Conservation (phyloP, 2,113 vertebrate species). For the Atractosteus spatula region DNA sequence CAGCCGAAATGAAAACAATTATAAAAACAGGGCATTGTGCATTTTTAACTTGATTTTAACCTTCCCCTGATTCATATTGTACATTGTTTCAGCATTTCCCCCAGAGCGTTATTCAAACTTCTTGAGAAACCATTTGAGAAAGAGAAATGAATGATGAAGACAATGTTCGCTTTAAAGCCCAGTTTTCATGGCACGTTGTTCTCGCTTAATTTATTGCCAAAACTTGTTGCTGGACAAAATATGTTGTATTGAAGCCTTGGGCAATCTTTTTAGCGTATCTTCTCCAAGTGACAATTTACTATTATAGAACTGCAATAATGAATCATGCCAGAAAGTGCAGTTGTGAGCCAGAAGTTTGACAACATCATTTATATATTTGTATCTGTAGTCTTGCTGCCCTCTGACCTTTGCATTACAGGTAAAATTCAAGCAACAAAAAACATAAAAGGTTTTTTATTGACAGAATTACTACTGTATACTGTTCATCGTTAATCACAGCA, state of each 20-base stretch:
- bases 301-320: background rate
- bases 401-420: slow-evolving; percentile 1
- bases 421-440: background rate
- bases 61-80: no score
- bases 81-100: no score
- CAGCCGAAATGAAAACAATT: slow-evolving; percentile 16
- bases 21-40: background rate
- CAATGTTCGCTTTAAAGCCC: no score
- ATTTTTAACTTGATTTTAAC: no score
- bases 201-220: background rate
- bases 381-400: background rate
- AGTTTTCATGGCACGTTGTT: slow-evolving; percentile 6
- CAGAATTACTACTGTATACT: no score
- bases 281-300: background rate
- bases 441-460: background rate
- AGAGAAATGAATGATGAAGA: no score
- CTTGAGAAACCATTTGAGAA: no score
- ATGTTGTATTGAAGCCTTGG: slow-evolving; percentile 1
- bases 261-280: background rate
- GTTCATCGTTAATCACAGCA: no score
- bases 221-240: background rate
- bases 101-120: no score
- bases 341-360: background rate
- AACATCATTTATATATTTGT: slow-evolving; percentile 4
- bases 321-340: background rate